Evolutionary conservation across 2,113 vertebrate genomes (phyloP), one percentile per base, ranked within the genome.

Genomic region (Chascanopsetta lugubris): DNA sequence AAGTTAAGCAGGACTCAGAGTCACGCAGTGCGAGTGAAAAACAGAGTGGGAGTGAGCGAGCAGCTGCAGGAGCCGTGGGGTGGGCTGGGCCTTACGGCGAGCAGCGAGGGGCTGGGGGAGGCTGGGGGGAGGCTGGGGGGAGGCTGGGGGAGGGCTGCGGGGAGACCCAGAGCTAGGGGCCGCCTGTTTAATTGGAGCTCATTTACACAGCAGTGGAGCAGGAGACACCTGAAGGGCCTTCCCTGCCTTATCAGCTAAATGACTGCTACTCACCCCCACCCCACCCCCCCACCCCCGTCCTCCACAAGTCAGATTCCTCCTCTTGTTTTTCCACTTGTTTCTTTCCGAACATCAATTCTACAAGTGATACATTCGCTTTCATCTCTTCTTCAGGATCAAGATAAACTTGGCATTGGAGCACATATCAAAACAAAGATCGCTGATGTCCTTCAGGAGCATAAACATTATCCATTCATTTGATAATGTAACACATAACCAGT

Each of bases 161-260:
- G 79, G 87, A 83, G 87, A 88, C 80, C 84, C 70, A 61, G 80
- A 88, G 85, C 86, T 74, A 83, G 72, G 78, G 88, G 81, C 88
- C 83, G 84, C 85, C 77, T 87, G 80, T 89, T 92, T 92, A 92
- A 92, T 90, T 93, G 90, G 91, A 89, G 87, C 91, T 92, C 91
- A 88, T 92, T 92, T 92, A 90, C 89, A 84, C 87, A 81, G 88
- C 88, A 85, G 88, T 86, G 79, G 86, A 80, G 84, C 88, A 81
- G 79, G 86, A 90, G 87, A 88, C 87, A 91, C 82, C 91, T 89
- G 87, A 87, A 90, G 90, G 88, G 83, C 85, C 86, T 85, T 82
- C 83, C 74, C 84, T 83, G 87, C 83, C 82, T 88, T 89, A 88
- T 89, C 86, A 88, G 85, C 83, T 86, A 85, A 89, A 88, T 85